Evolutionary conservation across 2,888 invertebrate genomes (phyloP).

Genomic region (Macroteleia sp.): DNA sequence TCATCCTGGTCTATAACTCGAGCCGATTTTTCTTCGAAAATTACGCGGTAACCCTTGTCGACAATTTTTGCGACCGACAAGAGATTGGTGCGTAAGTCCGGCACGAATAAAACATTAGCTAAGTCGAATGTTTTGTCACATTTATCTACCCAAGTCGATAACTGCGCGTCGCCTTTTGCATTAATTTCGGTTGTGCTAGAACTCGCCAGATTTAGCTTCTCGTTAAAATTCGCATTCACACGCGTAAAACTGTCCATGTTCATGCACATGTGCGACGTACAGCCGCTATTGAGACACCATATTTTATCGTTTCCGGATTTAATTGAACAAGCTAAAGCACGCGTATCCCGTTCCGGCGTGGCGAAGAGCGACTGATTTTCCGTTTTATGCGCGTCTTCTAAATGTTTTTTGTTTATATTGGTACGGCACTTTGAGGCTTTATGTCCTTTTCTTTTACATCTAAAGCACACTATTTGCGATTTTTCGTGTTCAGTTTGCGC

Average conservation of each 20-base stretch:
- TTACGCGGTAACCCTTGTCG: constrained; percentile 17
- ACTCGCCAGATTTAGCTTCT: constrained; percentile 20
- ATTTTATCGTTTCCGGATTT: not conserved
- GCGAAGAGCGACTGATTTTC: constrained; percentile 5
- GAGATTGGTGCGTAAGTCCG: constrained; percentile 11
- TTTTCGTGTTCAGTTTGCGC: too few species aligned
- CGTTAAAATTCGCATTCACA: not conserved
- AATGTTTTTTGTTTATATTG: not conserved
- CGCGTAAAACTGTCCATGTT: constrained; percentile 5
- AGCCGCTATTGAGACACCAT: too few species aligned
- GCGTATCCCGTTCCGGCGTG: not conserved
- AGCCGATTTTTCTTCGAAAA: constrained; percentile 4
- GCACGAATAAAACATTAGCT: constrained; percentile 13
- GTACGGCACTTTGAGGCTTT: constrained; percentile 6
- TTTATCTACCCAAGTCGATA: constrained; percentile 5
- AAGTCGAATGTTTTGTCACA: not conserved
- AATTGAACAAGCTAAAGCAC: not conserved
- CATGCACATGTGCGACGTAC: not conserved
- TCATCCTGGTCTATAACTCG: not conserved
- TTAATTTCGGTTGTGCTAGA: constrained; percentile 13
- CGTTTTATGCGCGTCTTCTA: too few species aligned
- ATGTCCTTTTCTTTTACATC: constrained; percentile 18
- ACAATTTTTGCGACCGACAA: constrained; percentile 19
- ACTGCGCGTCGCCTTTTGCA: constrained; percentile 21
- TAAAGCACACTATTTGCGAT: not conserved